Evolutionary conservation across 1,140 invertebrate species (phyloP), one percentile per base, ranked within the genome.

Genomic region (Cryptotermes secundus): DNA sequence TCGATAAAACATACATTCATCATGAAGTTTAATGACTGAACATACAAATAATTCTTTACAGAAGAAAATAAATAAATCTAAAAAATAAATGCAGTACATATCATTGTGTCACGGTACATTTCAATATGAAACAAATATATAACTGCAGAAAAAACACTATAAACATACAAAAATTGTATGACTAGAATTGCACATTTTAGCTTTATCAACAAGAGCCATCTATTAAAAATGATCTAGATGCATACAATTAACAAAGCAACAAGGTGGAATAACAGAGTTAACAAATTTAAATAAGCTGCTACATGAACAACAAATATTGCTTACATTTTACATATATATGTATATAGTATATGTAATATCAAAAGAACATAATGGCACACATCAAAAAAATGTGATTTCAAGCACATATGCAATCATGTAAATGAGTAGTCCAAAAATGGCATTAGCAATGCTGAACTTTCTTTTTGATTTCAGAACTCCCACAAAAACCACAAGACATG

Each of bases 321-420:
- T 72, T 72, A 31, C 59, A n/a, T 72, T 31, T 10, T 72, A 72
- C 31, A 72, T 72, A 72, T 31, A n/a, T 31, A 72, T 72, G 31
- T 72, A 72, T 72, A 72, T n/a, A n/a, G n/a, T n/a, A n/a, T n/a
- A n/a, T n/a, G n/a, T n/a, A n/a, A n/a, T n/a, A n/a, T n/a, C n/a
- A 72, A 72, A 49, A 72, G 31, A 72, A n/a, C 59, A 72, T 31
- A 72, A 72, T 72, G 59, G 59, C 59, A 72, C 59, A 72, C 26
- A 1, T 72, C 59, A 72, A 72, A 72, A n/a, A 72, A 72, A 72
- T 31, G 59, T 31, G 31, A 72, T 72, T 72, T 72, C 59, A 72
- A 72, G 59, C 59, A 72, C 59, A 31, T 6, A n/a, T 72, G 59
- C 26, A 72, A 31, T 31, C 59, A 72, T n/a, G 59, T 31, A 72